A percentile compares a stretch with the other conserved stretches of the same genome.
Evolutionary conservation across 35 echinoderm and acorn worm genomes (phyloP).

Genomic region (Antedon bifida): DNA sequence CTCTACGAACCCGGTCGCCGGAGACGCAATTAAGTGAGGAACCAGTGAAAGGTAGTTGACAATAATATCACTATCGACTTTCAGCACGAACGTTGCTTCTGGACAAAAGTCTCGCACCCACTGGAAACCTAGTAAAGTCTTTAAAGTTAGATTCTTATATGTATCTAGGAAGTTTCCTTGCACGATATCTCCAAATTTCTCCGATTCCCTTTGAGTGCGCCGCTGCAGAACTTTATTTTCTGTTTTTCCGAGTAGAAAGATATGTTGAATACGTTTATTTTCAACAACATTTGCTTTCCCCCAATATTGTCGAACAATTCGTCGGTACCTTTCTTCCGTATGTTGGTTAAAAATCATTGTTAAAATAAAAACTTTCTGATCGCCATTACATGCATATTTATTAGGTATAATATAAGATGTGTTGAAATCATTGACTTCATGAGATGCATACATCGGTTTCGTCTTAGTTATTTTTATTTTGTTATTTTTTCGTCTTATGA

Average conservation of each 20-base stretch:
- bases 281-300: not conserved
- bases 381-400: not conserved
- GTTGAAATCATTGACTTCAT: not conserved
- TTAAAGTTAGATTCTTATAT: constrained; percentile 11
- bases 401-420: not conserved
- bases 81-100: not conserved
- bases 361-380: not conserved
- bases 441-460: not conserved
- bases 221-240: not conserved
- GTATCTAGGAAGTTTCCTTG: constrained; percentile 27
- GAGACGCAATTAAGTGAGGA: not conserved
- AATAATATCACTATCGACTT: constrained; percentile 18
- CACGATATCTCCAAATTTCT: constrained; percentile 11
- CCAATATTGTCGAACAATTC: not conserved
- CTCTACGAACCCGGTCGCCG: not conserved
- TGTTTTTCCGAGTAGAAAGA: not conserved
- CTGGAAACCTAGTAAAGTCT: constrained; percentile 10
- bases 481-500: not conserved
- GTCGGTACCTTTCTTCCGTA: not conserved
- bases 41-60: constrained; percentile 3
- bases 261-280: not conserved
- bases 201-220: not conserved
- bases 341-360: not conserved
- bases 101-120: constrained; percentile 8
- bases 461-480: not conserved